Evolutionary conservation across 2,797 vertebrate species (phyloP).

Genomic region (Tinamus major): DNA sequence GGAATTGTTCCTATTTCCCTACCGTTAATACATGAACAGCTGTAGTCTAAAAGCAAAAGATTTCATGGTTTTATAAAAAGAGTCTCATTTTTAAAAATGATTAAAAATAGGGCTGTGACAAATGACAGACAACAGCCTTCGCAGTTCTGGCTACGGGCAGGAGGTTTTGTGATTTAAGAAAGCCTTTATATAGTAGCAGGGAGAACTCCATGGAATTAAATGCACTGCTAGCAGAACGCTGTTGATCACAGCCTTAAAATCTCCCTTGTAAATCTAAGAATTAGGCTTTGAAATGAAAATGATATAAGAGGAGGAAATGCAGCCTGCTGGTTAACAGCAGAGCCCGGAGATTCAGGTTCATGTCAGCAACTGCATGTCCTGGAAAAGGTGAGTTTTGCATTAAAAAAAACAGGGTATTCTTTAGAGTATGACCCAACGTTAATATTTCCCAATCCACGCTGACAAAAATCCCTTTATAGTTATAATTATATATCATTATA

Average conservation of each 20-base stretch:
- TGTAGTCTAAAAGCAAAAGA: neutral
- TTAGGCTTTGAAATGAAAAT: constrained; percentile 51
- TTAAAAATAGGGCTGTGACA: neutral
- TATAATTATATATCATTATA: neutral
- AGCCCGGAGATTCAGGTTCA: neutral
- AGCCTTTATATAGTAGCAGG: neutral
- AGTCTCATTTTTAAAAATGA: neutral
- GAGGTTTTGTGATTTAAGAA: neutral
- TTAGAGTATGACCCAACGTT: neutral
- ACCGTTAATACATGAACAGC: neutral
- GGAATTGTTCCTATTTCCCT: neutral
- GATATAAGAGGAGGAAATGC: neutral
- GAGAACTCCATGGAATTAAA: neutral
- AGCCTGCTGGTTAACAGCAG: neutral
- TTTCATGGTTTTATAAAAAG: neutral
- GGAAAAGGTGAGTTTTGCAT: neutral
- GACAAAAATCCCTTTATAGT: neutral
- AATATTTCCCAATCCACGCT: neutral
- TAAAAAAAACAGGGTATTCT: neutral
- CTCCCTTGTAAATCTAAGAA: constrained; percentile 5
- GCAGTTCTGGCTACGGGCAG: neutral
- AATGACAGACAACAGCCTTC: neutral
- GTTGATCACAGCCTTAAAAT: neutral
- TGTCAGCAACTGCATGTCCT: neutral
- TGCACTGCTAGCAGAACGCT: neutral